Evolutionary conservation across 2,888 invertebrate species (phyloP), one percentile per base, ranked within the genome.

Genomic region (Sarcophaga caerulescens): DNA sequence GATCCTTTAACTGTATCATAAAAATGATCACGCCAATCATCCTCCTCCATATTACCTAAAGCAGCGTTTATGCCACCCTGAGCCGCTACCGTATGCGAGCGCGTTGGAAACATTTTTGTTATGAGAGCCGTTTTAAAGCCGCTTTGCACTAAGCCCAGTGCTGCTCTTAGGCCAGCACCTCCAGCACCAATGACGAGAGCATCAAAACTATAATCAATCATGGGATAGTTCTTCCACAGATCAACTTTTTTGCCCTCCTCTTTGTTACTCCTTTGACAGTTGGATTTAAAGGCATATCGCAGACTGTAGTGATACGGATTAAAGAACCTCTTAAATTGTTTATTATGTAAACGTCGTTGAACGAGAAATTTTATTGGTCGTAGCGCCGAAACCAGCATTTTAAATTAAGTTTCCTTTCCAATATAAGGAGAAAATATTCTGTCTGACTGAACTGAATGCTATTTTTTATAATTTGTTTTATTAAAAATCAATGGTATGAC

Each of bases 1-100:
- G 98, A 98, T 35, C 99, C 99, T 93, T 99, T 99, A 0, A 99
- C 98, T 4, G 99, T 99, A 92, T 99, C 99, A 92, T 97, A 99
- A 97, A 99, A 98, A 92, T 99, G 99, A 95, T 96, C 99, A 70
- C 96, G 95, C 99, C 99, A 99, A 92, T 96, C 96, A 92, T 96
- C 96, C 92, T 96, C 96, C 92, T 98, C 98, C 97, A 99, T 98
- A 89, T 95, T 96, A 91, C 98, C 97, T 84, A 99, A 94, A 8
- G 99, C 99, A 57, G 99, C 99, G 95, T 99, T 99, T 89, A 99
- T 98, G 81, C 99, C 99, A 88, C 99, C 99, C 93, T 99, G 99
- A 0, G 99, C 99, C 25, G 99, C 99, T 2, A 99, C 98, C 4
- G 99, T 99, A 92, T 99, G 99, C 2, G 99, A 99, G 89, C 99